phyloP scores from a whole-genome alignment of 2,797 vertebrate genomes.

The Bryconaethiops microstoma region DNA sequence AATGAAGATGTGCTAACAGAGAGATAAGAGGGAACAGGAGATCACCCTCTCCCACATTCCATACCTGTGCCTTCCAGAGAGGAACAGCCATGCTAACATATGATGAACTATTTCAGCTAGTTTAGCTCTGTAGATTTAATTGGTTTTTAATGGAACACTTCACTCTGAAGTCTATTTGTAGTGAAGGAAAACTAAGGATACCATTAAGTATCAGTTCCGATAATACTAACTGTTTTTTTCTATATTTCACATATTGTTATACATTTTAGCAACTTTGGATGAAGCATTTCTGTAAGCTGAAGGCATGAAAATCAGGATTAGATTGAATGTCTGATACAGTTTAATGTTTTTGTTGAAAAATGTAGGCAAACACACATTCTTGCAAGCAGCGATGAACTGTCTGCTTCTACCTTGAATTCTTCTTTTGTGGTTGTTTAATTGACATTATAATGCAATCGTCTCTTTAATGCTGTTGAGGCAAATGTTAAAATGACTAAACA shows the following conservation, averaged over 20 bases:
- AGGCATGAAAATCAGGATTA: not conserved
- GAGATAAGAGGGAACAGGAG: slow-evolving; percentile 52
- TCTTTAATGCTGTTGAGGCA: not conserved
- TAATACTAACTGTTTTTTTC: not conserved
- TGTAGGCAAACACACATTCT: no score
- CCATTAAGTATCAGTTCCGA: not conserved
- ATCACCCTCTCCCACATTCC: slow-evolving; percentile 53
- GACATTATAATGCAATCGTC: no score
- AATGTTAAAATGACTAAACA: not conserved
- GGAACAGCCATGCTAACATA: slow-evolving; percentile 50
- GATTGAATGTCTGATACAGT: not conserved
- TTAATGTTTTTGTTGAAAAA: no score
- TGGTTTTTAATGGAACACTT: slow-evolving; percentile 23
- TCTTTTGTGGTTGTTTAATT: no score
- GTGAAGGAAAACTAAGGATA: not conserved
- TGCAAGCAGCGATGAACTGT: no score
- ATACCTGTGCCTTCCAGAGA: slow-evolving; percentile 48
- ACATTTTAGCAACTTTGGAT: not conserved
- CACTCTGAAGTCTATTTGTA: not conserved
- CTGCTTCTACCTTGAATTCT: no score
- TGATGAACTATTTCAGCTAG: slow-evolving; percentile 52
- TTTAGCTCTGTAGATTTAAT: slow-evolving; percentile 35
- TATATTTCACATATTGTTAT: not conserved
- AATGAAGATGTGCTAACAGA: slow-evolving; percentile 54
- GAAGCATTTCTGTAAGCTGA: not conserved